Evolutionary conservation across 2,797 vertebrate species (phyloP), one percentile per base, ranked within the genome.

Genomic region (Enteromius argenteus): DNA sequence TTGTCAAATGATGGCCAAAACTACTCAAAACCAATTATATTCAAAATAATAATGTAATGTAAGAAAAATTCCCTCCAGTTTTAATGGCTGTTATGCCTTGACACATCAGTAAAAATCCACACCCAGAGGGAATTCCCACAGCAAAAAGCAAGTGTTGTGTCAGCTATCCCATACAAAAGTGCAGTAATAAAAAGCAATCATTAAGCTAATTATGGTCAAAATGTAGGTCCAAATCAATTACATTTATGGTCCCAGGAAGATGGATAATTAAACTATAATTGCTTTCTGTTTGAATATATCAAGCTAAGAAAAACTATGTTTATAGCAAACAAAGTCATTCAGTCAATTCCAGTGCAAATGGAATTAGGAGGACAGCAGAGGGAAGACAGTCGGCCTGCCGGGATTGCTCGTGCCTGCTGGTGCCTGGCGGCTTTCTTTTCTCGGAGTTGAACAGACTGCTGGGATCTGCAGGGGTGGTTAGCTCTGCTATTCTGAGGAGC

Each of bases 381-480:
- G 35, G 39, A 77, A 84, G 78, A 83, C 60, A 75, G 81, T 83
- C 35, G 53, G 62, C 49, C 64, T 71, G 72, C 23, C 51, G 76
- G 71, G 77, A 80, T 74, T 30, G 51, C 76, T 68, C 32, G 53
- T 39, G 81, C 51, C 44, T 84, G 42, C 64, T 68, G 39, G 82
- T 84, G 74, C 74, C 82, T 66, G 81, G 71, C 44, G 66, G n/a
- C 7, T 68, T 81, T 77, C 77, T 84, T 81, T 71, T 71, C 72
- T 78, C 42, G 11, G 49, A 81, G 72, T 56, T 44, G 64, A 83
- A 75, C 81, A 83, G 81, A 67, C 72, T 83, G 60, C 73, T 53
- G 81, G 72, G 73, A 71, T 69, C 37, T 85, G 74, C 77, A 58
- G 75, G 80, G 84, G 84, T 80, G 72, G 78, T 80, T 80, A 86